Percentiles rank a stretch among this genome's conserved stretches.
Evolutionary conservation across 2,113 vertebrate species (phyloP).

Genomic region (Apteryx owenii): DNA sequence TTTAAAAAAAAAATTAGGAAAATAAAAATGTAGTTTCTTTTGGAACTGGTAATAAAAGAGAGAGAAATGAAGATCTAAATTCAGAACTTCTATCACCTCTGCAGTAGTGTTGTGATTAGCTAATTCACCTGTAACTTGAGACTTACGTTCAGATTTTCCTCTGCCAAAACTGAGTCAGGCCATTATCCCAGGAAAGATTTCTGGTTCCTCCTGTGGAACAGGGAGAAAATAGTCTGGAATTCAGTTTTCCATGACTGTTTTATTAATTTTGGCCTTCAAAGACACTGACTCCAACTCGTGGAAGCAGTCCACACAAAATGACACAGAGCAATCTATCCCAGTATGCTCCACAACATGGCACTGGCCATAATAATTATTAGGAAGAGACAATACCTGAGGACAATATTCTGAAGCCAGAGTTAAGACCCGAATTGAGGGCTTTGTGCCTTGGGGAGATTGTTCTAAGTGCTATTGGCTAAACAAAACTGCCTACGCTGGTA

Average conservation of each 20-base stretch:
- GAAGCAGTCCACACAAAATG: neutral
- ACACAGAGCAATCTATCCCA: neutral
- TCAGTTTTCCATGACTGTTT: neutral
- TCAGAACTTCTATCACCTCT: neutral
- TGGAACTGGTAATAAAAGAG: neutral
- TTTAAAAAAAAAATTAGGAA: neutral
- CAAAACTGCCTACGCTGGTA: neutral
- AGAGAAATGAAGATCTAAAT: neutral
- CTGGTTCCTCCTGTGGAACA: neutral
- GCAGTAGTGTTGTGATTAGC: neutral
- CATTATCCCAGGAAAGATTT: neutral
- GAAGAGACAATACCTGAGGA: neutral
- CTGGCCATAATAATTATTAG: neutral
- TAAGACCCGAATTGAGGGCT: neutral
- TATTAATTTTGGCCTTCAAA: neutral
- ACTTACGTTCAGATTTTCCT: neutral
- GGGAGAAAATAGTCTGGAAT: neutral
- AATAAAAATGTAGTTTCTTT: neutral
- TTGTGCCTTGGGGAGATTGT: neutral
- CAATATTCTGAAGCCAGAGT: neutral
- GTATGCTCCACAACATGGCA: neutral
- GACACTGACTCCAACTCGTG: too few species aligned
- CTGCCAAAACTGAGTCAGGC: neutral
- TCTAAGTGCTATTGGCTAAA: neutral
- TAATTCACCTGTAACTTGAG: neutral